These are phyloP conservation scores for Leptonema lineaticorne DNA, from an alignment of 1,140 invertebrate species.

Conservation along the genomic window DNA sequence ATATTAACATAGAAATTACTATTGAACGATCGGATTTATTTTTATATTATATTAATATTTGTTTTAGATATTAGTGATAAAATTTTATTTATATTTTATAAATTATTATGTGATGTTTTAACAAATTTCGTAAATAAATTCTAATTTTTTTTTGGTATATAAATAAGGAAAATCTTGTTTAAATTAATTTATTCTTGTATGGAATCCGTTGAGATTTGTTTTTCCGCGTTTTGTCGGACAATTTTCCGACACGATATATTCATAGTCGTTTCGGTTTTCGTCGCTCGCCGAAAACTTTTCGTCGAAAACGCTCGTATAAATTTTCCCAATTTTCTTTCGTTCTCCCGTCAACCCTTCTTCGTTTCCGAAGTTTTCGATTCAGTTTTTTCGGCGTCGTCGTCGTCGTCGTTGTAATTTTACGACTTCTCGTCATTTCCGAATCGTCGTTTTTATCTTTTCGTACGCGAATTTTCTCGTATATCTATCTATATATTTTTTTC, in stretches of 20 bases:
- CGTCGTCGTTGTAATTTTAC: no score
- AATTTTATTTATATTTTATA: no score
- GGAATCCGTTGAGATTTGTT: not conserved
- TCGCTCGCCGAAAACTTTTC: conserved; percentile 8
- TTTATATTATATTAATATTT: not conserved
- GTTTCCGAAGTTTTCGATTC: not conserved
- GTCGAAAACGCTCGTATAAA: conserved; percentile 1
- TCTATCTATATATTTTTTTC: not conserved
- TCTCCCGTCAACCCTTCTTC: not conserved
- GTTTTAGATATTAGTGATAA: no score
- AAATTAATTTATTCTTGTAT: not conserved
- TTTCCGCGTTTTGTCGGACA: conserved; percentile 10
- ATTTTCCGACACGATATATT: not conserved
- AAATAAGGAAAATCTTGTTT: no score
- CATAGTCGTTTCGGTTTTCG: not conserved
- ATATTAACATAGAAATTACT: no score
- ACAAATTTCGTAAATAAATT: no score
- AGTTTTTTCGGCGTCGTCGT: no score
- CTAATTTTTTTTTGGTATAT: no score
- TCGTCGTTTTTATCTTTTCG: not conserved
- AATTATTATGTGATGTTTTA: no score
- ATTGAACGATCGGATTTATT: no score
- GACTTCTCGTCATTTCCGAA: not conserved
- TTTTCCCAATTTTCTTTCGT: not conserved
- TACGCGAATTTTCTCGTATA: not conserved